Percentiles rank a stretch among this genome's conserved stretches.
Evolutionary conservation across 2,113 vertebrate species (phyloP).

Genomic region (Lepisosteus oculatus): DNA sequence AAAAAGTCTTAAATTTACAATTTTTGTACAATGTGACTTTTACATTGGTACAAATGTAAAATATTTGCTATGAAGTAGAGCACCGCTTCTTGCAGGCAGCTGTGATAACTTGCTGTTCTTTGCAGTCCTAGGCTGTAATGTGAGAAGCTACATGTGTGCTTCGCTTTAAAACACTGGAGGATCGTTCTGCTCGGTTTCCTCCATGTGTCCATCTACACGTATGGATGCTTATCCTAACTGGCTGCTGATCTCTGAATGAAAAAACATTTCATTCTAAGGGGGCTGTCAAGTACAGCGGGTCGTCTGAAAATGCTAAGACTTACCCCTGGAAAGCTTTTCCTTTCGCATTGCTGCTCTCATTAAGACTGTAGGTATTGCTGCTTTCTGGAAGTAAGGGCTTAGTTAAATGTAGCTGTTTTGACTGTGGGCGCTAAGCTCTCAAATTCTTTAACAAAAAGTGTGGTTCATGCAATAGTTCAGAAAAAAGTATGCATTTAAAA

Average conservation of each 20-base stretch:
- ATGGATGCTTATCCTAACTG: conserved; percentile 36
- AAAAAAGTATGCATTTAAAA: too few relatives aligned
- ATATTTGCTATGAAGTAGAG: not conserved
- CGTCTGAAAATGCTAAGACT: conserved; percentile 32
- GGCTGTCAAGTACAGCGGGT: conserved; percentile 48
- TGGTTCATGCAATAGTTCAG: not conserved
- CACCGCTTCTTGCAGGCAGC: not conserved
- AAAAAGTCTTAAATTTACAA: too few relatives aligned
- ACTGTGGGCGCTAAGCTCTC: conserved; percentile 35
- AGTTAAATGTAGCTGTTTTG: conserved; percentile 53
- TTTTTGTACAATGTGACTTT: not conserved
- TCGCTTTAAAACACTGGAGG: conserved; percentile 33
- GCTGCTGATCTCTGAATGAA: conserved; percentile 45
- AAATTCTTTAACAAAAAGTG: conserved; percentile 34
- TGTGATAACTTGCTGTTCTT: not conserved
- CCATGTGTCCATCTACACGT: conserved; percentile 40
- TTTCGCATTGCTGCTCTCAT: conserved; percentile 56
- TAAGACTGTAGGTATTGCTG: conserved; percentile 52
- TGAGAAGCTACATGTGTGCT: not conserved
- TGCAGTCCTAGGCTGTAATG: not conserved
- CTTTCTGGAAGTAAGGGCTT: conserved; percentile 30
- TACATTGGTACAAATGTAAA: not conserved
- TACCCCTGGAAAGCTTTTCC: conserved; percentile 38
- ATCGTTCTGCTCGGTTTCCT: conserved; percentile 55
- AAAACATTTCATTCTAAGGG: conserved; percentile 40